Percentiles rank a stretch among this genome's conserved stretches.
These are phyloP conservation scores for Augiades crinisus DNA, from an alignment of 2,888 invertebrate genomes.

Conservation along the genomic window DNA sequence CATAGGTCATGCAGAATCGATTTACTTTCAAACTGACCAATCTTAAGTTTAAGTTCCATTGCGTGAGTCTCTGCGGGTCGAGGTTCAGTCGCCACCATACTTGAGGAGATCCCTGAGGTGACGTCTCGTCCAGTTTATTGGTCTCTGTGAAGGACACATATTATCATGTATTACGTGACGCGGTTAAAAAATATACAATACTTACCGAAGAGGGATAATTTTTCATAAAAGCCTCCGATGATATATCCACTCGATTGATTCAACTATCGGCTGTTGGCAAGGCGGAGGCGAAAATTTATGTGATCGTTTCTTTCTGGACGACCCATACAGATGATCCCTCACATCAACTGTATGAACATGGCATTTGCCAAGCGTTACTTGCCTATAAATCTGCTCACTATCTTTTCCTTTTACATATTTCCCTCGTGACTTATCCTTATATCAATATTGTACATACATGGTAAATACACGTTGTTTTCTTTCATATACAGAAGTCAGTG, in stretches of 20 bases:
- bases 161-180: too few species aligned
- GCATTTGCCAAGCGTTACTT: not conserved
- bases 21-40: slow-evolving; percentile 84
- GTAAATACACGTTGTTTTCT: too few species aligned
- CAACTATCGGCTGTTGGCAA: slow-evolving; percentile 12
- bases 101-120: slow-evolving; percentile 66
- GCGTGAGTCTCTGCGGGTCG: slow-evolving; percentile 85
- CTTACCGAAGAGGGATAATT: too few species aligned
- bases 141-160: slow-evolving; percentile 27
- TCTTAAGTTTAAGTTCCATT: slow-evolving; percentile 90
- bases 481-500: too few species aligned
- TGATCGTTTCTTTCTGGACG: slow-evolving; percentile 1
- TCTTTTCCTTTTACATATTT: too few species aligned
- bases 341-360: not conserved
- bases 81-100: slow-evolving; percentile 84
- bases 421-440: too few species aligned
- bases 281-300: slow-evolving; percentile 4
- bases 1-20: too few species aligned
- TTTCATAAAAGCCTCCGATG: too few species aligned
- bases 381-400: slow-evolving; percentile 1
- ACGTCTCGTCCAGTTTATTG: slow-evolving; percentile 32
- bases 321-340: not conserved
- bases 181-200: too few species aligned
- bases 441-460: too few species aligned
- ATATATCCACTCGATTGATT: slow-evolving; percentile 8